A percentile compares a stretch with the other conserved stretches of the same genome.
Conservation (phyloP, 1,140 invertebrate species). For the Drosophila setifemur region DNA sequence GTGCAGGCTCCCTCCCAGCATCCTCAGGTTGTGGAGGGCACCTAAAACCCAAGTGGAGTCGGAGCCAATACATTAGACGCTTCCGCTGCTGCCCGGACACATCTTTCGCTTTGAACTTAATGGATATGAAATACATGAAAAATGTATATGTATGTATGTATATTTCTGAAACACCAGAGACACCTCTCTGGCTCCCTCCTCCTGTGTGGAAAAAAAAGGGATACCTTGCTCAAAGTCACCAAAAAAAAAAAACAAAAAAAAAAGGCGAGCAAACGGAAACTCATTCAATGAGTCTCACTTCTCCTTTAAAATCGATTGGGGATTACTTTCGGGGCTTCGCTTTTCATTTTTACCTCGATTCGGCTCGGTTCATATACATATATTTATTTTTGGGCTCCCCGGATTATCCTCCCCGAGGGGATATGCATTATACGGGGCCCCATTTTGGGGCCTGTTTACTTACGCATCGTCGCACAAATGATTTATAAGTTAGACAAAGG, state of each 20-base stretch:
- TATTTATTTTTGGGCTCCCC: slow-evolving; percentile 67
- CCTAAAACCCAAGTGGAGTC: slow-evolving; percentile 26
- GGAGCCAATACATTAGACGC: slow-evolving; percentile 72
- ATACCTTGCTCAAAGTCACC: slow-evolving; percentile 56
- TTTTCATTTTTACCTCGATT: slow-evolving; percentile 78
- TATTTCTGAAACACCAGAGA: slow-evolving; percentile 35
- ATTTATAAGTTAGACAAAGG: slow-evolving; percentile 75
- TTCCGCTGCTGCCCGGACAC: slow-evolving; percentile 56
- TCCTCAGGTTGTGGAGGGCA: background rate
- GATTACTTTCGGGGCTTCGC: slow-evolving; percentile 67
- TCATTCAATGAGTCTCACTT: slow-evolving; percentile 68
- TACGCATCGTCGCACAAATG: slow-evolving; percentile 75
- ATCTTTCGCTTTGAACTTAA: slow-evolving; percentile 76
- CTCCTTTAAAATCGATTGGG: slow-evolving; percentile 73
- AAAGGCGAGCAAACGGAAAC: slow-evolving; percentile 56
- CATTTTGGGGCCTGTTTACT: slow-evolving; percentile 40
- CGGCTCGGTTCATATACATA: too few relatives aligned
- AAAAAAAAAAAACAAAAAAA: too few relatives aligned
- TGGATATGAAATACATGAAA: slow-evolving; percentile 80
- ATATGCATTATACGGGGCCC: background rate
- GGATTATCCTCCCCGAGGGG: slow-evolving; percentile 37
- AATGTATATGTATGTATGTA: slow-evolving; percentile 69
- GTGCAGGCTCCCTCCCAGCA: slow-evolving; percentile 4
- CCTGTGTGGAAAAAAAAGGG: background rate
- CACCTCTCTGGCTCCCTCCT: background rate